Evolutionary conservation across 2,113 vertebrate species (phyloP), one percentile per base, ranked within the genome.

Genomic region (Gymnarchus niloticus): DNA sequence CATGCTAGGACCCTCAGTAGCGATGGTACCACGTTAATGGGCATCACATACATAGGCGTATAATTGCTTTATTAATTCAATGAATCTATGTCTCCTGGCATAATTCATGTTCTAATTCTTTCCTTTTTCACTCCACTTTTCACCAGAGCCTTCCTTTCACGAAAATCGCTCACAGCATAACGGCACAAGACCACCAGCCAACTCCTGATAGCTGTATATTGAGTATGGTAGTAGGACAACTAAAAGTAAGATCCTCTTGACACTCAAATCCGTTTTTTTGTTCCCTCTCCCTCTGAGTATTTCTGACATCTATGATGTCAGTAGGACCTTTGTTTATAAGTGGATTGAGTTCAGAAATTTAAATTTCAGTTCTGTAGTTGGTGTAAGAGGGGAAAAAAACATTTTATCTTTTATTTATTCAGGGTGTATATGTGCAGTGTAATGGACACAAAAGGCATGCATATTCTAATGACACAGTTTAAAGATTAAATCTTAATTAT

Each of bases 201-300:
- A 99, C 98, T 86, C 96, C 97, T 92, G 98, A 99, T 92, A 96
- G 94, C 93, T 98, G 97, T 93, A 98, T 99, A 95, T 89, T 99
- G 93, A 98, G 97, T 96, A 99, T 99, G 98, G 97, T 99, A 90
- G 96, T 99, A 92, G 98, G 98, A 91, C 98, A 99, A 92, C 96
- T 99, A 88, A 98, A 98, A 96, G 98, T 98, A 95, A 95, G 94
- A 14, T 3, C 3, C 33, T 10, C 44, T 41, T 41, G 3, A 10
- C 37, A 28, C 8, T 37, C 8, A 6, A 76, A 1, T 56, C 52
- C n/a, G n/a, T n/a, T n/a, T n/a, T n/a, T n/a, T n/a, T n/a, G n/a
- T n/a, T n/a, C n/a, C n/a, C n/a, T n/a, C n/a, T n/a, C n/a, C n/a
- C n/a, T n/a, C n/a, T 73, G 33, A 37, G 65, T 73, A 33, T 41